Evolutionary conservation across 2,797 vertebrate genomes (phyloP).

Genomic region (Acrocephalus scirpaceus): DNA sequence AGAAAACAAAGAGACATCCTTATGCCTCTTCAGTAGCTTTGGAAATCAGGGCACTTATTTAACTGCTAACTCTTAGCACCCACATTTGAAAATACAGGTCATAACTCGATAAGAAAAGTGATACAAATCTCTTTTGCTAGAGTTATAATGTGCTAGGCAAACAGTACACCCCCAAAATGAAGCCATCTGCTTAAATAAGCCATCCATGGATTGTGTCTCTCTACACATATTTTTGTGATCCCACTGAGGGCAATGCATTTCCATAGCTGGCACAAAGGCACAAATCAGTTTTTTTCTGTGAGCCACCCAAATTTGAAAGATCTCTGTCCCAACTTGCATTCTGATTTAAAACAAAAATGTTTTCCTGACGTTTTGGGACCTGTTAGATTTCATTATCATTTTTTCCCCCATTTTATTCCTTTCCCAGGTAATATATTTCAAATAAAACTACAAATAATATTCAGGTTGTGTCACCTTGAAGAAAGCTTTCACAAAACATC

Average conservation of each 20-base stretch:
- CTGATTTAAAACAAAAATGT: background rate
- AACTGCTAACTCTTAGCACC: background rate
- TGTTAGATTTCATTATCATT: background rate
- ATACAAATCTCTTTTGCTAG: conserved; percentile 20
- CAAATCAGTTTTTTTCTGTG: background rate
- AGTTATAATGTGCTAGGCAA: conserved; percentile 54
- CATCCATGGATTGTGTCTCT: background rate
- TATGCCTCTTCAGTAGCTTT: background rate
- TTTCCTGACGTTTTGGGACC: conserved; percentile 54
- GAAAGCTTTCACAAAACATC: conserved; percentile 18
- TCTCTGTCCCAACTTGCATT: background rate
- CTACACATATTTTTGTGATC: background rate
- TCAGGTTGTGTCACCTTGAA: conserved; percentile 32
- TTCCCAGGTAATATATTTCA: conserved; percentile 12
- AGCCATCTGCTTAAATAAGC: conserved; percentile 47
- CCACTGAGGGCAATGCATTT: background rate
- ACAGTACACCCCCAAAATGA: conserved; percentile 29
- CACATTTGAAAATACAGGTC: conserved; percentile 56
- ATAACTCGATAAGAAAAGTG: conserved; percentile 24
- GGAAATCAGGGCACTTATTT: conserved; percentile 58
- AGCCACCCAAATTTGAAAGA: background rate
- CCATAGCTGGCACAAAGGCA: background rate
- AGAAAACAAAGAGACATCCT: background rate
- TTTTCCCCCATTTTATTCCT: background rate
- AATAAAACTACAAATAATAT: conserved; percentile 32